Evolutionary conservation across 1,140 invertebrate genomes (phyloP), one percentile per base, ranked within the genome.

Genomic region (Zelostemma sp.): DNA sequence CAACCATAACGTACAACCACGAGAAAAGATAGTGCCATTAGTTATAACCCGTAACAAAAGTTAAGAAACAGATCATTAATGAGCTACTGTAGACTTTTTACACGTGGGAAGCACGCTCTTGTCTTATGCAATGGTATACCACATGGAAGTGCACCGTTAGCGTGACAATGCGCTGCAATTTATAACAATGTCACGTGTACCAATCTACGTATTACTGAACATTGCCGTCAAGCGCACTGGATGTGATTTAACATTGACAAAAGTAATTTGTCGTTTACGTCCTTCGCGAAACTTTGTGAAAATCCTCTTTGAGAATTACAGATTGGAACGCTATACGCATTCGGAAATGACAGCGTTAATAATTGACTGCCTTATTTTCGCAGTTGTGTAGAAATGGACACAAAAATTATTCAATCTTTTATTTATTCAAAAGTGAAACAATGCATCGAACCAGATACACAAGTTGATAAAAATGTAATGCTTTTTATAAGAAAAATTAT

Each of bases 171-270:
- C 64, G 43, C 56, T 41, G 60, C 53, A 72, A 72, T 72, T 72
- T 72, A 60, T 72, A 72, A 72, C 69, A 71, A 71, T 66, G 69
- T 72, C 64, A 72, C 60, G 64, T 59, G 69, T 49, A 63, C 50
- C 61, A 61, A 56, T 61, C 46, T 57, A 61, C 54, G 58, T 60
- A 67, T 28, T 8, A 8, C 63, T 60, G 35, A 54, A 64, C 60
- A 64, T 64, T 64, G 60, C 56, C 18, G 60, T 54, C 59, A 63
- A 64, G 59, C 28, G 47, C 60, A 63, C 46, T 61, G 25, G 63
- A 72, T 72, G 63, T 72, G 69, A 72, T 72, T 72, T 72, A 38
- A 60, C 67, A 72, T 67, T 67, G 68, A 53, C 68, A 72, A 66
- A 67, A 72, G 68, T 72, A 33, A 72, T 72, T 72, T 67, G 68